These are phyloP conservation scores for Galerucella pusilla DNA, from an alignment of 2,888 invertebrate species.

Conservation along the genomic window DNA sequence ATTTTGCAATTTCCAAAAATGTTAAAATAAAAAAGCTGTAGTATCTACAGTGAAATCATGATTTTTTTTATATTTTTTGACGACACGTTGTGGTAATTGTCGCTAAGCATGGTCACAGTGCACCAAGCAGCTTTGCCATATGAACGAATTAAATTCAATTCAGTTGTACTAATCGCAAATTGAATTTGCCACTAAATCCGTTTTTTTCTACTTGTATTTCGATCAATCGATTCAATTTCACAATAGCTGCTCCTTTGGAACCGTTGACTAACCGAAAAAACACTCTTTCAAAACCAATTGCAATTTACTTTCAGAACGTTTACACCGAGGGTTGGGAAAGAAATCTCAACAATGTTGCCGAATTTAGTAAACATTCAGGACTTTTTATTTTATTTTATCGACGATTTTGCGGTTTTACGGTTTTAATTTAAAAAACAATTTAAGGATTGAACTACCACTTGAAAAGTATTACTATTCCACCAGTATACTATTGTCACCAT, in stretches of 20 bases:
- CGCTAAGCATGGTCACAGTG: background rate
- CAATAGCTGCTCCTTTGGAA: background rate
- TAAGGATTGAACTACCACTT: too few species aligned
- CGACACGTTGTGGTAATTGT: too few species aligned
- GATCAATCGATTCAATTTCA: background rate
- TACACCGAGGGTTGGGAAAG: background rate
- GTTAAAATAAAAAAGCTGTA: too few species aligned
- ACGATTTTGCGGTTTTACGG: too few species aligned
- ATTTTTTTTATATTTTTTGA: too few species aligned
- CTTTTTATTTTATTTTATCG: too few species aligned
- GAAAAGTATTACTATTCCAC: too few species aligned
- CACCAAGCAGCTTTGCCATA: background rate
- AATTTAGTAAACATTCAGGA: background rate
- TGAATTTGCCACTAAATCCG: background rate
- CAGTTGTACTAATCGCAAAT: background rate
- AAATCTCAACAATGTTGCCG: background rate
- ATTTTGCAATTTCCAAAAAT: too few species aligned
- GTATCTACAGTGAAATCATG: too few species aligned
- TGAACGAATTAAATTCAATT: background rate
- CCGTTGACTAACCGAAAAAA: background rate
- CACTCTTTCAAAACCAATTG: background rate
- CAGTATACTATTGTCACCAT: too few species aligned
- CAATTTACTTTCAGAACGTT: conserved; percentile 4
- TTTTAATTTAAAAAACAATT: too few species aligned
- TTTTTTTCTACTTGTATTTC: background rate